Conservation (phyloP, 2,113 vertebrate genomes). For the Oriolus oriolus region DNA sequence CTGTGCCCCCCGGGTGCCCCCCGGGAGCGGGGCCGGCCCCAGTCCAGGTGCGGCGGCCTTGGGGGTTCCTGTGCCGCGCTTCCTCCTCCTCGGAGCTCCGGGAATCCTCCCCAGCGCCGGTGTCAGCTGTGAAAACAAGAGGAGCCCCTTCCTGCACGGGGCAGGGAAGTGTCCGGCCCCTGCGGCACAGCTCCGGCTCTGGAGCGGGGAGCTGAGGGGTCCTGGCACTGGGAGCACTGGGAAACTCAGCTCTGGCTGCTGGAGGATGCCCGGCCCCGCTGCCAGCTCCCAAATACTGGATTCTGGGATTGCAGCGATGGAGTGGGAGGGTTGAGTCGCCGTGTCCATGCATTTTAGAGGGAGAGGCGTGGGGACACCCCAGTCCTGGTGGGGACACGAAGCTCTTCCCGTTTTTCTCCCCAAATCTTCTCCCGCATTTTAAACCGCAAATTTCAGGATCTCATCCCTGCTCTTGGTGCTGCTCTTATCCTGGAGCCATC, state of each 20-base stretch:
- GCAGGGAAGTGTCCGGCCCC: neutral
- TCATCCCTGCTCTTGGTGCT: neutral
- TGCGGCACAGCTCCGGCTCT: neutral
- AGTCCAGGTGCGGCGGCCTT: neutral
- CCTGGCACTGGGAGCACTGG: accelerated
- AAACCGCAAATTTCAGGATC: neutral
- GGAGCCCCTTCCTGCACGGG: neutral
- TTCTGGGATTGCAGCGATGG: neutral
- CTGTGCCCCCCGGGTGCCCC: neutral
- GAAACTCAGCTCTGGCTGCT: neutral
- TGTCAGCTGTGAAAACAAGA: conserved; percentile 48
- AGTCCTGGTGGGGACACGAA: neutral
- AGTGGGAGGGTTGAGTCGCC: accelerated
- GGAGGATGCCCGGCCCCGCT: accelerated
- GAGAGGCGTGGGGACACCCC: neutral
- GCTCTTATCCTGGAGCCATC: accelerated
- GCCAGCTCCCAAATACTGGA: accelerated
- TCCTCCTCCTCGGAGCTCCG: neutral
- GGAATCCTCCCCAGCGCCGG: neutral
- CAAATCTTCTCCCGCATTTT: accelerated
- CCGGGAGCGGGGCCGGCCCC: neutral
- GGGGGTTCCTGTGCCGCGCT: neutral
- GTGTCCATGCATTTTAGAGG: accelerated
- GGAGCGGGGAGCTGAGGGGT: accelerated
- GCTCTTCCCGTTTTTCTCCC: neutral